phyloP scores from a whole-genome alignment of 2,888 invertebrate genomes.

The Rhopalosiphum nymphaeae region DNA sequence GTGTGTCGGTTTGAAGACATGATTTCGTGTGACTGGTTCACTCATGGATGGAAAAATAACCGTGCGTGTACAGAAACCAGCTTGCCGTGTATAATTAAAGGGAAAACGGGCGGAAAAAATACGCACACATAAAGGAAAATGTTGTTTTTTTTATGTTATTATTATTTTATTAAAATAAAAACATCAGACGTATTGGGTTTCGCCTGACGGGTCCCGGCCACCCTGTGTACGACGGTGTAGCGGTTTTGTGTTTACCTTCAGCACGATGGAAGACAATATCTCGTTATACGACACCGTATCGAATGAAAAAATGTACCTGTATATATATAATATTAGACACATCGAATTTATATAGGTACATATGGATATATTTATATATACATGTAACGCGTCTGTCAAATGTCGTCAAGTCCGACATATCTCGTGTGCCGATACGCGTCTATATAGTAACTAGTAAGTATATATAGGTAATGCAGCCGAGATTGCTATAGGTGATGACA shows the following conservation, averaged over 20 bases:
- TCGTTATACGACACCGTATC: conserved; percentile 62
- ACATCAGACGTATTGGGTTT: conserved; percentile 64
- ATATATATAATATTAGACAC: conserved; percentile 37
- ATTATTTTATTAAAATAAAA: conserved; percentile 51
- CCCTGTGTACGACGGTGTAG: conserved; percentile 41
- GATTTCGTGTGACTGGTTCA: conserved; percentile 64
- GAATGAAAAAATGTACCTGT: conserved; percentile 2
- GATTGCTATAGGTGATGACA: background rate
- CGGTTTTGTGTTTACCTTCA: conserved; percentile 54
- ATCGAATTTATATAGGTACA: background rate
- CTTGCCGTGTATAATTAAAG: conserved; percentile 63
- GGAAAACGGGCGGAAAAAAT: conserved; percentile 61
- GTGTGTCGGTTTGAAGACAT: conserved; percentile 49
- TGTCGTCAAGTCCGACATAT: conserved; percentile 45
- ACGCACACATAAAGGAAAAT: conserved; percentile 43
- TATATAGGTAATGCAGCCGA: background rate
- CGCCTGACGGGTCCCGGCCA: conserved; percentile 55
- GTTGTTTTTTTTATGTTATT: conserved; percentile 44
- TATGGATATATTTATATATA: background rate
- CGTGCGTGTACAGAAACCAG: conserved; percentile 62
- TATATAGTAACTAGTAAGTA: background rate
- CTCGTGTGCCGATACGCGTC: conserved; percentile 4
- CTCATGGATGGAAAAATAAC: conserved; percentile 65
- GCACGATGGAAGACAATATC: conserved; percentile 50
- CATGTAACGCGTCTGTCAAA: conserved; percentile 47